Evolutionary conservation across 2,113 vertebrate species (phyloP).

Genomic region (Etheostoma cragini): DNA sequence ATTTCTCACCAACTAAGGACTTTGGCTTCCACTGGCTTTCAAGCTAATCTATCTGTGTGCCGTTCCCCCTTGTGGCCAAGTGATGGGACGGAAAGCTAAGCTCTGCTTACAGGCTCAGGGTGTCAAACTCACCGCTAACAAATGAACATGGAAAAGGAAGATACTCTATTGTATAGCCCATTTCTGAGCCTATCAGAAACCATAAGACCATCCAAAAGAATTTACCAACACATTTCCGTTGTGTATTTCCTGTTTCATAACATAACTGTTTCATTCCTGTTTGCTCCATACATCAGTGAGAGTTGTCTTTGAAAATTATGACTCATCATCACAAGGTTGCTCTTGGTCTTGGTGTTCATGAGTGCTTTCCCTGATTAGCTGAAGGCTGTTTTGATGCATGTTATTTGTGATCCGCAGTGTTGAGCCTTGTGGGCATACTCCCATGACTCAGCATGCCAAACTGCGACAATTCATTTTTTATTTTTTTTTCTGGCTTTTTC

Average conservation of each 20-base stretch:
- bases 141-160: constrained; percentile 16
- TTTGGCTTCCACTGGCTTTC: constrained; percentile 49
- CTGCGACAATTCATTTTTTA: not conserved
- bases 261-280: constrained; percentile 21
- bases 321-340: constrained; percentile 26
- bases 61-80: constrained; percentile 34
- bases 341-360: not conserved
- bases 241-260: constrained; percentile 14
- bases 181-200: not conserved
- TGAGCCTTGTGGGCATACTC: not conserved
- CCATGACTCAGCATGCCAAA: constrained; percentile 38
- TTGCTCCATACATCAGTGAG: not conserved
- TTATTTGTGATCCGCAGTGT: constrained; percentile 17
- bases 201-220: not conserved
- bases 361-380: constrained; percentile 19
- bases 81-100: constrained; percentile 41
- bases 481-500: not conserved
- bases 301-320: constrained; percentile 24
- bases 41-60: constrained; percentile 41
- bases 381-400: constrained; percentile 9
- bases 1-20: constrained; percentile 53
- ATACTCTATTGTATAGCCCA: constrained; percentile 17
- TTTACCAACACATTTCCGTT: too few relatives aligned
- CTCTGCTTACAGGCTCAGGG: constrained; percentile 47
- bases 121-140: constrained; percentile 28